Evolutionary conservation across 2,797 vertebrate species (phyloP), one percentile per base, ranked within the genome.

Genomic region (Clarias laeviceps): DNA sequence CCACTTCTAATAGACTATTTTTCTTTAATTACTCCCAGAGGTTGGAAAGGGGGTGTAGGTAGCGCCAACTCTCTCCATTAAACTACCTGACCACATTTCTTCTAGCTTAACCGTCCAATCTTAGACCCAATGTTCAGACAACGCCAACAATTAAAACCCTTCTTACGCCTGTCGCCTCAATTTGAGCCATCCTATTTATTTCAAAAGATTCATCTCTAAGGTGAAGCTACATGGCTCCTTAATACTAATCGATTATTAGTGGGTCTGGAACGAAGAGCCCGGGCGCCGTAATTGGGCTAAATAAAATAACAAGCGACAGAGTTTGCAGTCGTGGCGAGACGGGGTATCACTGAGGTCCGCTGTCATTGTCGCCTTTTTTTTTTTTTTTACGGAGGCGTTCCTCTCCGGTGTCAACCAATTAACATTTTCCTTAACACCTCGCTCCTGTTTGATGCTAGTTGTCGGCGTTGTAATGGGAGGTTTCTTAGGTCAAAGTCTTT

Each of bases 21-120:
- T 54, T 59, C 89, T 88, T 83, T 94, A 95, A 95, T 95, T 93
- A 94, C 90, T 95, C 93, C 93, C 92, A 85, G 84, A 90, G 91
- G 93, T 94, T 87, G 37, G 50, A 54, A 50, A 37, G 64, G 79
- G 87, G 83, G 62, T 70, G 88, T 70, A 77, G 76, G 77, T 57
- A 62, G 45, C 56, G 89, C 82, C 78, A 18, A 32, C 64, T 90
- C 82, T 78, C 82, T 78, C 77, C 80, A 82, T 84, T 84, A 88
- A 87, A 87, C 80, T 81, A 84, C 72, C 72, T 84, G 66, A 83
- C 86, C 70, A 82, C 62, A 57, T 50, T 88, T 78, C 80, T 85
- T 87, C 82, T 78, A 93, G 93, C 93, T 91, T 92, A 92, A 92
- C 84, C 79, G 88, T 89, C 89, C 91, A 92, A 93, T 89, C 92